Conservation (phyloP, 2,113 vertebrate genomes). For the Entomyzon cyanotis region DNA sequence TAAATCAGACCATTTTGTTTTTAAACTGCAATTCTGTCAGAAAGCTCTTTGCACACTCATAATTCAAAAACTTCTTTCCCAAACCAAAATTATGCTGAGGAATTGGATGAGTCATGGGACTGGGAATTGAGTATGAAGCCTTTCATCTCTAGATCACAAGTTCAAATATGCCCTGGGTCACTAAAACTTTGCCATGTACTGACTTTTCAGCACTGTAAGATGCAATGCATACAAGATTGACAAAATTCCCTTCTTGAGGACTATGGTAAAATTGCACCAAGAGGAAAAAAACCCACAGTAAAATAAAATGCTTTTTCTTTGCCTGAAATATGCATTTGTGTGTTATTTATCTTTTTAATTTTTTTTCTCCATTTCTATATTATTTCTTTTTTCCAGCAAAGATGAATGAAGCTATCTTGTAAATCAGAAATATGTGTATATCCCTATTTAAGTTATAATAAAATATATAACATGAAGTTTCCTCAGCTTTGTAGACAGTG, state of each 20-base stretch:
- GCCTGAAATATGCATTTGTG: neutral
- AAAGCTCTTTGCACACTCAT: neutral
- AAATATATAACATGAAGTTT: neutral
- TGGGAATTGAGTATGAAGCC: conserved; percentile 17
- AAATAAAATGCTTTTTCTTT: neutral
- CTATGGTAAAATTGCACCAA: neutral
- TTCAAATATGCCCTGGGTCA: conserved; percentile 34
- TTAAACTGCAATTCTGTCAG: neutral
- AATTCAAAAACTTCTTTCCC: conserved; percentile 50
- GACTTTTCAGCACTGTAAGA: neutral
- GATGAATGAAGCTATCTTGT: neutral
- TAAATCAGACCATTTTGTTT: conserved; percentile 17
- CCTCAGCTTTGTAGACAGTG: neutral
- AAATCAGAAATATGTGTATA: neutral
- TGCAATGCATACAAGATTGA: neutral
- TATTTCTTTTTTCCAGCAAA: neutral
- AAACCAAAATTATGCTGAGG: conserved; percentile 38
- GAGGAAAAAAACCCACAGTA: neutral
- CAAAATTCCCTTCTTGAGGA: neutral
- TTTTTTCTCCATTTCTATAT: neutral
- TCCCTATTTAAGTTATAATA: neutral
- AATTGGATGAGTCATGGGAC: conserved; percentile 46
- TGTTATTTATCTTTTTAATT: neutral
- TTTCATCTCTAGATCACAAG: conserved; percentile 55
- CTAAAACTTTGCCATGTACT: conserved; percentile 12